These are phyloP conservation scores for Tenualosa thibaudeaui DNA, from an alignment of 2,797 vertebrate species.

Conservation along the genomic window DNA sequence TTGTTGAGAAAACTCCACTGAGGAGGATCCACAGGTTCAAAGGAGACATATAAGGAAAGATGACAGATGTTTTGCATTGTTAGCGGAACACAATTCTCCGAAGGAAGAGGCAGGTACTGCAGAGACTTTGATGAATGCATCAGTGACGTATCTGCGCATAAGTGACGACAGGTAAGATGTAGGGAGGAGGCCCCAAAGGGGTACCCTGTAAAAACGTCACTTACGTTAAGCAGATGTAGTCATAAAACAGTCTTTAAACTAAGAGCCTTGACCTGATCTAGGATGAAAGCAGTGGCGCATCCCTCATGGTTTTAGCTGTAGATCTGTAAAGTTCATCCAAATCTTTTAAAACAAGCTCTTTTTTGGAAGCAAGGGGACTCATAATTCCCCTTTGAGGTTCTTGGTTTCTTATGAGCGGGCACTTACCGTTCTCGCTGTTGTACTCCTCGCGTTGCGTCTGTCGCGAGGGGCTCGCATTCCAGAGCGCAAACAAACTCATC, in stretches of 20 bases:
- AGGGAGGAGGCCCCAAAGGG: neutral
- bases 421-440: constrained; percentile 64
- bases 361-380: neutral
- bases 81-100: neutral
- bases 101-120: neutral
- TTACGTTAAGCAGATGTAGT: constrained; percentile 16
- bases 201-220: constrained; percentile 3
- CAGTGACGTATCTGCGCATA: neutral
- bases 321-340: neutral
- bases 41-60: neutral
- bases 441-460: constrained; percentile 44
- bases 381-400: neutral
- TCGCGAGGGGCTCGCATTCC: constrained; percentile 50
- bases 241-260: neutral
- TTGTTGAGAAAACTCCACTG: no score
- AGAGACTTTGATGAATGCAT: neutral
- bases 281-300: neutral
- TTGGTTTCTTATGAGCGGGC: neutral
- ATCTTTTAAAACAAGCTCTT: neutral
- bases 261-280: neutral
- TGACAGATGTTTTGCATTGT: neutral
- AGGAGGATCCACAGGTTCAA: neutral
- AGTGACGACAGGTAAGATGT: constrained; percentile 6
- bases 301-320: neutral
- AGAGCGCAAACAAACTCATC: constrained; percentile 55